Evolutionary conservation across 2,113 vertebrate species (phyloP), one percentile per base, ranked within the genome.

Genomic region (Oceanodroma tethys): DNA sequence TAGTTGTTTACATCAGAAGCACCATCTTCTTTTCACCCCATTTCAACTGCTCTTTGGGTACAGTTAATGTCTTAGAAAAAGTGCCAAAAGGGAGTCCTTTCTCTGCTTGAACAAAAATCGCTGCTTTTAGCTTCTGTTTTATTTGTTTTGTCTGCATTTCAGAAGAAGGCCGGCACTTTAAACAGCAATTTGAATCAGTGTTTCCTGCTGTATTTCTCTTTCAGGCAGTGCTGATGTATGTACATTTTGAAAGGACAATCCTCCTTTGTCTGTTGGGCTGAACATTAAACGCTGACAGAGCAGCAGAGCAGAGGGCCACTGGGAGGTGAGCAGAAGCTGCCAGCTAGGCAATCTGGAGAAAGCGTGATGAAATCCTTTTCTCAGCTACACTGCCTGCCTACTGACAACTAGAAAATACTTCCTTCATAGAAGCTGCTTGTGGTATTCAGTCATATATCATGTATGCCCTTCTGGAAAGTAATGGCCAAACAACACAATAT

Each of bases 141-240:
- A 63, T 94, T 91, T 93, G 73, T 67, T 88, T 79, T 63, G 40
- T 75, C 90, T 93, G 71, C 26, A 60, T 95, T 94, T 96, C 65
- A 89, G 83, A 83, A 81, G 53, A 53, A 59, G 38, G 20, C 30
- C 29, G 0, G n/a, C 53, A 70, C 84, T 88, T 93, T 75, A 95
- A 93, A 76, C 60, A 91, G 70, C 78, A 68, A 71, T 82, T 91
- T 96, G 66, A 94, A 86, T 81, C 59, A 17, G 63, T 75, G 72
- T 90, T 95, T 95, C 92, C 83, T 86, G 90, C 83, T 86, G 56
- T 86, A 92, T 91, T 95, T 95, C 72, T 95, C 72, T 84, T 83
- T 86, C 32, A 86, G 67, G 53, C 55, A 73, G 20, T 76, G 67
- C 79, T 95, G 94, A 86, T 93, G 45, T 67, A 86, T 32, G 80